Evolutionary conservation across 2,797 vertebrate species (phyloP), one percentile per base, ranked within the genome.

Genomic region (Neomorphus geoffroyi): DNA sequence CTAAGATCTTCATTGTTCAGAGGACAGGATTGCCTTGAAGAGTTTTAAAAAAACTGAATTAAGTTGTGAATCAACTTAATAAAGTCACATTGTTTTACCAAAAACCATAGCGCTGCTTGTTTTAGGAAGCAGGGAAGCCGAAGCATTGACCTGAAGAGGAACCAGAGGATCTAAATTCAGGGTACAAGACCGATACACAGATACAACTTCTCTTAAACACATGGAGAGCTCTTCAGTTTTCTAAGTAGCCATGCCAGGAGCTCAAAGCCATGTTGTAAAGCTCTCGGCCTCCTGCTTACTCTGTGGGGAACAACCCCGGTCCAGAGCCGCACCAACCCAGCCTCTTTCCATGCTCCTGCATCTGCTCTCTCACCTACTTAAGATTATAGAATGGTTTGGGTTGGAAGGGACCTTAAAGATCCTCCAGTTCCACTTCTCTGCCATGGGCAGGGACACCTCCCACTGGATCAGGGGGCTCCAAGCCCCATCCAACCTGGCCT

Each of bases 1-100:
- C 95, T 74, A 96, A 83, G 93, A 70, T 95, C 94, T 92, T 97
- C 94, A 95, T 97, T 69, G 92, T 95, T 96, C 91, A 78, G 75
- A 69, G 46, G 50, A 19, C 0, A 2, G 24, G 69, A 46, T 30
- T 45, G 46, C 81, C 92, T 82, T 69, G 3, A 11, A 2, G 46
- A 80, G 78, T 22, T 75, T 45, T 1, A 2, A 37, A 56, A 67
- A 39, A 66, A 16, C 46, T 45, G 11, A 53, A n/a, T 91, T 81
- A 58, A 41, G 13, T 1, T 33, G 58, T 14, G 70, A 69, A 27
- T 7, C 24, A 27, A 23, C 65, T 5, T 23, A 30, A 30, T 8
- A 15, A 54, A 21, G 3, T 19, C 39, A 46, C n/a, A 13, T 2
- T 0, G 2, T 1, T 15, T 33, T 57, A 16, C 22, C 57, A 64